Base-by-base conservation (phyloP, 2,888 invertebrate species). In the Hirudinaria manillensis region DNA sequence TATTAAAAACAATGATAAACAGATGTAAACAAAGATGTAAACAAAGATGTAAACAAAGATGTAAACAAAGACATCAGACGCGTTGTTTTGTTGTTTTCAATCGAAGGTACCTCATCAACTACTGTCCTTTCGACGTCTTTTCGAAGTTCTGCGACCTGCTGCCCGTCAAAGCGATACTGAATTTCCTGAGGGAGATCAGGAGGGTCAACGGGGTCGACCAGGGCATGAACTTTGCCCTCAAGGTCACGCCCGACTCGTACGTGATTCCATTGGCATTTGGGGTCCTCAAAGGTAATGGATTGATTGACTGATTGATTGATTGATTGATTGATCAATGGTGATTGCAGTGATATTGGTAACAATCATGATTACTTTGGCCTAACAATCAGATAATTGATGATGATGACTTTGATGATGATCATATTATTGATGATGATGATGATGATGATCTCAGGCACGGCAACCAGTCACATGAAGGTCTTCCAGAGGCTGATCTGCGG, bases 81-180 rank as follows among this genome's bases (percentile, higher is more conserved):
- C n/a, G n/a, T n/a, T n/a, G n/a, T n/a, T n/a, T n/a, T n/a, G n/a
- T n/a, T n/a, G n/a, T n/a, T 45, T 45, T 45, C 45, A 10, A 45
- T 7, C 10, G 10, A 84, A 96, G 96, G 97, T 99, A 99, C 85
- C 87, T 94, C 75, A 92, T 99, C 79, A 99, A 98, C 88, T 99
- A 99, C 88, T 96, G 94, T 34, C 99, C 99, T 0, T 94, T 98
- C 85, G 99, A 99, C 86, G 89, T 98, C 79, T 94, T 95, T 16
- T 98, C 97, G 87, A 98, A 97, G 87, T 87, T 96, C 78, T 92
- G 91, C 36, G 97, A 96, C 87, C 94, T 98, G 86, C 87, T 96
- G 78, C 97, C 97, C 0, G 89, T 96, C 6, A 97, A 97, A 87
- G 88, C 97, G 77, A 89, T 91, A 0, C 92, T 95, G 72, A 90